Evolutionary conservation across 2,797 vertebrate genomes (phyloP), one percentile per base, ranked within the genome.

Genomic region (Poeciliopsis turneri): DNA sequence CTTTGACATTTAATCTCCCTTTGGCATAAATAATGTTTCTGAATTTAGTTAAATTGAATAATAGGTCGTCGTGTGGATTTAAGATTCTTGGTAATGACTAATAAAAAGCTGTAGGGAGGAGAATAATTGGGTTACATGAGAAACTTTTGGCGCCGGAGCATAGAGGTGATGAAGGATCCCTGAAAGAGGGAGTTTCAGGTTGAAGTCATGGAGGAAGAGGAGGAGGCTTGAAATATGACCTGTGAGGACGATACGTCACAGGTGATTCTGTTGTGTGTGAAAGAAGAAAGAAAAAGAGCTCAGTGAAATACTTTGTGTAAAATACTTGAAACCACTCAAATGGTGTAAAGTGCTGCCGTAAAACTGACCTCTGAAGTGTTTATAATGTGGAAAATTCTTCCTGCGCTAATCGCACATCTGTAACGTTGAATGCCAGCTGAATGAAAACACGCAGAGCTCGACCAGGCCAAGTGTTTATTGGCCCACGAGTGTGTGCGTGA

Each of bases 341-440:
- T 57, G 53, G 76, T 81, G 75, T 45, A 74, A 88, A 85, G n/a
- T 68, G 15, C 79, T 20, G 33, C 75, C 16, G 64, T 28, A 86
- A 75, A 84, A 77, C 41, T 61, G 86, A 89, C 79, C 88, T 80
- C 66, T 53, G 49, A 78, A 76, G 87, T 87, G 87, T 89, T 89
- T 80, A 86, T 86, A 82, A 92, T 71, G 82, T 90, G 91, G 71
- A 87, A 92, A 90, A 75, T 84, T 71, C 82, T 69, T 43, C 73
- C 41, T 46, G 68, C 13, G 41, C 9, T 70, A 46, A 70, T 78
- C 78, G 83, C 79, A 72, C 55, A 74, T 82, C 79, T 74, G 80
- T 75, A 78, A 39, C 74, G 18, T 33, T 11, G 78, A 79, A 75
- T 5, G 76, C 70, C 79, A 74, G 79, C 73, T 73, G 66, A 78